These are phyloP conservation scores for Melanotaenia duboulayi DNA, from an alignment of 2,113 vertebrate species.

Conservation along the genomic window DNA sequence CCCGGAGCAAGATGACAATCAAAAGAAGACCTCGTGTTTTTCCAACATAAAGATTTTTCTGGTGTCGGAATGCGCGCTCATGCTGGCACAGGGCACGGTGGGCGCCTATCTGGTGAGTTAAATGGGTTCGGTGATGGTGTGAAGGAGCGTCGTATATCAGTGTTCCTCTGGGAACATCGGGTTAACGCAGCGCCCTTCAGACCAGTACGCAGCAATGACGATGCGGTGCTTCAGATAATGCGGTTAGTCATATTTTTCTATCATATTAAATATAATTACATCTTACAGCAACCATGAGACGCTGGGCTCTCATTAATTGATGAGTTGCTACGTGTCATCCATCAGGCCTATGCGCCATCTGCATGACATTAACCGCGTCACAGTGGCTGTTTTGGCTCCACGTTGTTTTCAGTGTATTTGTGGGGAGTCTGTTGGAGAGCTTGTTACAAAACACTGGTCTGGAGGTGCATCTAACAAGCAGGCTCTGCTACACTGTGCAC, in stretches of 20 bases:
- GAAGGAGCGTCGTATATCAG: conserved; percentile 4
- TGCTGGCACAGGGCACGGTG: conserved; percentile 95
- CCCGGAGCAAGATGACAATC: conserved; percentile 85
- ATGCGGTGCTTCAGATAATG: conserved; percentile 36
- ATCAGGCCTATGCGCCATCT: conserved; percentile 71
- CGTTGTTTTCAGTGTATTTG: conserved; percentile 40
- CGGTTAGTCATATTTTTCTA: conserved; percentile 48
- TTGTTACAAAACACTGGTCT: conserved; percentile 59
- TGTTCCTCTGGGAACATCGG: conserved; percentile 28
- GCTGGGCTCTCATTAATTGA: conserved; percentile 50
- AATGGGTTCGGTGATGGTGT: conserved; percentile 7
- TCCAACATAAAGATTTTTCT: conserved; percentile 95
- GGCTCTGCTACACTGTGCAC: conserved; percentile 15
- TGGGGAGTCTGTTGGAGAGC: conserved; percentile 30
- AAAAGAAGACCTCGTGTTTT: conserved; percentile 91
- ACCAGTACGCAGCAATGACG: conserved; percentile 30
- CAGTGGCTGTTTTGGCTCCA: conserved; percentile 46
- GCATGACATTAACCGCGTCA: conserved; percentile 58
- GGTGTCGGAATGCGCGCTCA: conserved; percentile 93
- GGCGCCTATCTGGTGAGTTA: conserved; percentile 95
- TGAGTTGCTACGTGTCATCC: conserved; percentile 65
- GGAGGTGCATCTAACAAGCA: conserved; percentile 25
- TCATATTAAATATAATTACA: conserved; percentile 42
- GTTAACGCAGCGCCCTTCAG: conserved; percentile 59
- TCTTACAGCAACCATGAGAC: conserved; percentile 29